Base-by-base conservation (phyloP, 2,113 vertebrate genomes). In the Chionomys nivalis region DNA sequence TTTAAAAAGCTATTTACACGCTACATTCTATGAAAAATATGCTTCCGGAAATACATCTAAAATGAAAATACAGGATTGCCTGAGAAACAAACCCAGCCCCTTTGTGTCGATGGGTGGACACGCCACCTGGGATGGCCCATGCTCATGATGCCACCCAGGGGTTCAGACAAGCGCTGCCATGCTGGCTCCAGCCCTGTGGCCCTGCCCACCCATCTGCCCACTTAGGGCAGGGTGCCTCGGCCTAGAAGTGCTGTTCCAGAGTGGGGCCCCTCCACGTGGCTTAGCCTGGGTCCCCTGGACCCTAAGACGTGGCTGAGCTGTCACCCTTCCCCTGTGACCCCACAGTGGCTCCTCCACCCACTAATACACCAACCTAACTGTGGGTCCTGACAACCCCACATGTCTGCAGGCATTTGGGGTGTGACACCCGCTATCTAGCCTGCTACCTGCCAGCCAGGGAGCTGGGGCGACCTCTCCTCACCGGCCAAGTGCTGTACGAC, bases 1-100 rank as follows among this genome's bases (percentile, higher is more conserved):
- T 99, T 99, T 99, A 99, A 99, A 99, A 99, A 99, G 99, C 99
- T 99, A 99, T 99, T 98, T 99, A 99, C 99, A 99, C 98, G 99
- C 99, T 99, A 99, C 99, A 99, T 99, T 99, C 99, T 99, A 99
- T 98, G 99, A 98, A 99, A 99, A 99, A 98, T 98, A 97, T 98
- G 98, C 98, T 97, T 98, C 96, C 81, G 98, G 98, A 98, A 98
- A 98, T 97, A 98, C 98, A 98, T 98, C 98, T 97, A 98, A 98
- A 97, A 98, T 98, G 97, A 98, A 97, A 97, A 97, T 95, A 98
- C 72, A 98, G 98, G 98, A 98, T 98, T 99, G 99, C 99, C 99
- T 99, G 99, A 96, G 98, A 99, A 99, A 99, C 98, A 98, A 96
- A 97, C 95, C 97, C 97, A 97, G 94, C 96, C 96, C 97, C 97